phyloP scores from a whole-genome alignment of 2,888 invertebrate species.

The Aspidiotus rigidus region DNA sequence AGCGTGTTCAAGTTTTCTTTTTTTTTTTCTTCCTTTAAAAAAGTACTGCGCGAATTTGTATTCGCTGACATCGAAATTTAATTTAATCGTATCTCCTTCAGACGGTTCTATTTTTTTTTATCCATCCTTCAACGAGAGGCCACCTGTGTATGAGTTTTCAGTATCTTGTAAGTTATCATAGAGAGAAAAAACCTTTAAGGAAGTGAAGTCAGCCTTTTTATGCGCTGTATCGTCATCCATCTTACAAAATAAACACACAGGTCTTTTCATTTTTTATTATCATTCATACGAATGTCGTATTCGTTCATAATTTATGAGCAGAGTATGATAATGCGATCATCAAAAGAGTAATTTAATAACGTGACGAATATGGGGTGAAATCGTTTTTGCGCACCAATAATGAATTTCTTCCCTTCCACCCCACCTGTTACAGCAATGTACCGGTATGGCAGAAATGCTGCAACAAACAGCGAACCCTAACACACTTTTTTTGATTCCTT shows the following conservation, averaged over 20 bases:
- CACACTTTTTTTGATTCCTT: too few relatives aligned
- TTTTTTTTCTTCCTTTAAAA: background rate
- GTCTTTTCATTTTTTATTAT: constrained; percentile 12
- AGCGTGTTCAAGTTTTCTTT: too few relatives aligned
- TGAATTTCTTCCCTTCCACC: constrained; percentile 22
- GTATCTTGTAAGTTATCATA: too few relatives aligned
- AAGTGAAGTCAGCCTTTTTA: background rate
- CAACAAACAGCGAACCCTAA: too few relatives aligned
- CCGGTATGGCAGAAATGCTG: too few relatives aligned
- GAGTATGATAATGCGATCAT: constrained; percentile 32
- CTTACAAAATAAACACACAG: constrained; percentile 28
- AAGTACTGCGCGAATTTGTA: background rate
- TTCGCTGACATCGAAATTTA: constrained; percentile 23
- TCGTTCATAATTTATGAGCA: constrained; percentile 30
- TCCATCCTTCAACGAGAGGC: too few relatives aligned
- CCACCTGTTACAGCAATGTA: too few relatives aligned
- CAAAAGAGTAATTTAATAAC: constrained; percentile 33
- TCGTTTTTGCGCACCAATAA: constrained; percentile 32
- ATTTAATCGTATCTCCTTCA: constrained; percentile 12
- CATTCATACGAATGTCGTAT: constrained; percentile 24
- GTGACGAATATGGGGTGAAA: constrained; percentile 33
- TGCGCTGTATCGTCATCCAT: constrained; percentile 10
- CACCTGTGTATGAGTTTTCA: too few relatives aligned
- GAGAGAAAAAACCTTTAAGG: background rate
- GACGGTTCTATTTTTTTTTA: background rate